These are phyloP conservation scores for Crotalus horridus DNA, from an alignment of 2,113 vertebrate genomes.

Conservation along the genomic window DNA sequence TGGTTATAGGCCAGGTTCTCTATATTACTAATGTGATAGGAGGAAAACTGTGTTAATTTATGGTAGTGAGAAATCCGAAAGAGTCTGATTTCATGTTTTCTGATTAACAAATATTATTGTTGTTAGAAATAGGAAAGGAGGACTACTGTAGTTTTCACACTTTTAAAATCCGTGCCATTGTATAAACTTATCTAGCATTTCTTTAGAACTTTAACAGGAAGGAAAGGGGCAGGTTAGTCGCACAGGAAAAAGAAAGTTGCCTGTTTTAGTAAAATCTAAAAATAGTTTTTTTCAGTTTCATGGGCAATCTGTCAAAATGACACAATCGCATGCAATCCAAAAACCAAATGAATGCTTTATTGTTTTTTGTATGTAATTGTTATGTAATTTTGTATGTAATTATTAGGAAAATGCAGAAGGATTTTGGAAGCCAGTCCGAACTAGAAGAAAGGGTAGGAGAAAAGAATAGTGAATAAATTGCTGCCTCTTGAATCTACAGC, in stretches of 20 bases:
- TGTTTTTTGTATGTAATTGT: neutral
- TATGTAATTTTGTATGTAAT: neutral
- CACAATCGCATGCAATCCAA: neutral
- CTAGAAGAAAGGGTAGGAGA: neutral
- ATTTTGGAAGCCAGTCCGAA: neutral
- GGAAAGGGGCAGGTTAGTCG: neutral
- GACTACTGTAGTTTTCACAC: neutral
- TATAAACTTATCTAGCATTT: neutral
- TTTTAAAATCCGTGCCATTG: neutral
- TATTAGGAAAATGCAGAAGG: neutral
- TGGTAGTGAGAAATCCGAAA: neutral
- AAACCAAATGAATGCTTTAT: neutral
- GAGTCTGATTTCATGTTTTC: neutral
- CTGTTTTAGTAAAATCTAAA: slow-evolving; percentile 13
- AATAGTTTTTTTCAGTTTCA: neutral
- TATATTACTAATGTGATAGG: neutral
- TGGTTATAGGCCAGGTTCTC: neutral
- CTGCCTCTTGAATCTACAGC: neutral
- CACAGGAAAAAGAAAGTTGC: neutral
- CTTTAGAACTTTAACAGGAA: neutral
- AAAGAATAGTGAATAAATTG: neutral
- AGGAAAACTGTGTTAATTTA: neutral
- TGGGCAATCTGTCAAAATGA: neutral
- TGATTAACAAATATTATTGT: neutral
- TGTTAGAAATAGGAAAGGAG: neutral